Evolutionary conservation across 2,888 invertebrate genomes (phyloP).

Genomic region (Eupithecia centaureata): DNA sequence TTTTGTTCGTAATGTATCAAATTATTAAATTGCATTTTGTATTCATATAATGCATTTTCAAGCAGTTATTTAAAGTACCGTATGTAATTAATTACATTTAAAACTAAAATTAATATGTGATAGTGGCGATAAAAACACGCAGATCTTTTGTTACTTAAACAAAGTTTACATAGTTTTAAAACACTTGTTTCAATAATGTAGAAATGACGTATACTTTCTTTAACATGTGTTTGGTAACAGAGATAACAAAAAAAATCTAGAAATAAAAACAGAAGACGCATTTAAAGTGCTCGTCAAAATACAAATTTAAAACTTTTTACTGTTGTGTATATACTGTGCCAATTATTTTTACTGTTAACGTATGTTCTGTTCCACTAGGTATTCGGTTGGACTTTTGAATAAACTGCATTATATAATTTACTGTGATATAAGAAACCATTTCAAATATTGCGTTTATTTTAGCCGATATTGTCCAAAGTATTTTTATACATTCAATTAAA

Average conservation of each 20-base stretch:
- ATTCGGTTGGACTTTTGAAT: background rate
- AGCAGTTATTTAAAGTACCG: background rate
- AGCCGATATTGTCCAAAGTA: constrained; percentile 36
- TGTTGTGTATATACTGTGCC: background rate
- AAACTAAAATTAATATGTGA: background rate
- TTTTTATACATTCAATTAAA: constrained; percentile 36
- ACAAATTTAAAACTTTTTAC: background rate
- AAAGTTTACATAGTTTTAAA: background rate
- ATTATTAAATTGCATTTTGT: background rate
- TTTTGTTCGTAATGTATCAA: background rate
- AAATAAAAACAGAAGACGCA: background rate
- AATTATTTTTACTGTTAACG: background rate
- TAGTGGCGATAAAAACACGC: background rate
- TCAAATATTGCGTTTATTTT: constrained; percentile 26
- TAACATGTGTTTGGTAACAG: background rate
- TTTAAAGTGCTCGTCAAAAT: background rate
- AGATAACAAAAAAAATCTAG: background rate
- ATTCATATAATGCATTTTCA: background rate
- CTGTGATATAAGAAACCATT: constrained; percentile 51
- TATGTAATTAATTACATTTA: background rate
- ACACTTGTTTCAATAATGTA: background rate
- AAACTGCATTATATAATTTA: constrained; percentile 43
- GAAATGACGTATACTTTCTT: background rate
- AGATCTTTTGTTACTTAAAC: background rate
- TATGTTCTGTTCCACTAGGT: background rate